Percentiles rank a stretch among this genome's conserved stretches.
Evolutionary conservation across 2,888 invertebrate genomes (phyloP).

Genomic region (Heliconius sara): DNA sequence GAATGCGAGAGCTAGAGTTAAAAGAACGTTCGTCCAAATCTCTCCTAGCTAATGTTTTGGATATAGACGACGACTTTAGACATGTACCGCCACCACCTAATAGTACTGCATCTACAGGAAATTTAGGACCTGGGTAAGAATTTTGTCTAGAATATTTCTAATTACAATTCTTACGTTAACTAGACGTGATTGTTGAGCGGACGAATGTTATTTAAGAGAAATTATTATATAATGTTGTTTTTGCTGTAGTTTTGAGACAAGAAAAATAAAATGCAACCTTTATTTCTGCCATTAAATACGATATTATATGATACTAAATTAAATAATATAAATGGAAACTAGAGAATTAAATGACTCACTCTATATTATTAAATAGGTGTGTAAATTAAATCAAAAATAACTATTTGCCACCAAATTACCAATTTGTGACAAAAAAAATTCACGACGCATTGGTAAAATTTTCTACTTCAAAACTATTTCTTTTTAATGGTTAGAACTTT

Average conservation of each 20-base stretch:
- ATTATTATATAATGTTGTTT: not conserved
- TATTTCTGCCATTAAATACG: no score
- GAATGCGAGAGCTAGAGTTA: constrained; percentile 96
- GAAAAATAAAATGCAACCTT: no score
- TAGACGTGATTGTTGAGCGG: not conserved
- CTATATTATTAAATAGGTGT: no score
- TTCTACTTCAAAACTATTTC: not conserved
- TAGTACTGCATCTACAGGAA: constrained; percentile 85
- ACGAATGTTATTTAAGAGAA: not conserved
- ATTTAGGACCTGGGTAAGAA: constrained; percentile 86
- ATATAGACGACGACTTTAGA: constrained; percentile 97
- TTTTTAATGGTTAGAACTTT: not conserved
- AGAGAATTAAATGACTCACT: no score
- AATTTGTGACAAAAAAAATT: no score
- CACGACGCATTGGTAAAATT: not conserved
- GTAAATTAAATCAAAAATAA: no score
- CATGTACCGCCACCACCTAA: constrained; percentile 88
- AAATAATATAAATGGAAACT: no score
- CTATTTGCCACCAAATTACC: no score
- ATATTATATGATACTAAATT: no score
- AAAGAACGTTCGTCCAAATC: constrained; percentile 97
- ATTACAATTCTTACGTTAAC: not conserved
- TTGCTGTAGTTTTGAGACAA: no score
- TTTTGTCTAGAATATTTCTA: not conserved
- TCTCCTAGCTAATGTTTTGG: constrained; percentile 96